These are phyloP conservation scores for Thamnophis elegans DNA, from an alignment of 2,797 vertebrate species.

Conservation along the genomic window DNA sequence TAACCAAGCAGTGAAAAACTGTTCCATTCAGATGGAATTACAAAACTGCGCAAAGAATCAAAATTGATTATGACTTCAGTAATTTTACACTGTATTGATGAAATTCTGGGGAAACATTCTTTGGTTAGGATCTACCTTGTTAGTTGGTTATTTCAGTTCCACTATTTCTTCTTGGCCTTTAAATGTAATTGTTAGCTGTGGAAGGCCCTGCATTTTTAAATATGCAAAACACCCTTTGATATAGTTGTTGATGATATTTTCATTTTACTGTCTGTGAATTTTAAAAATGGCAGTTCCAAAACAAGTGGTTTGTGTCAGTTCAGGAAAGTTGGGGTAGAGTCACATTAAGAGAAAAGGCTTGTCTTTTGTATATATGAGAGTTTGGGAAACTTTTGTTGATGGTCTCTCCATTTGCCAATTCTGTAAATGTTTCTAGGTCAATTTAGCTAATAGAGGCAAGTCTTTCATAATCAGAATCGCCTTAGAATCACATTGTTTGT, in stretches of 20 bases:
- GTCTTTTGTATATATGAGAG: neutral
- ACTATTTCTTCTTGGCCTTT: neutral
- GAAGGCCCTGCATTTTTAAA: neutral
- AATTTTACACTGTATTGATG: neutral
- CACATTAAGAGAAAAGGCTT: neutral
- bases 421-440: neutral
- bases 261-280: neutral
- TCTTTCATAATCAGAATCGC: neutral
- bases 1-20: neutral
- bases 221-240: slow-evolving; percentile 2
- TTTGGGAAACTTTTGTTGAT: neutral
- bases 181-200: neutral
- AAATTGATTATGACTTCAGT: neutral
- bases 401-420: neutral
- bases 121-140: neutral
- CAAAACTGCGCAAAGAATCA: neutral
- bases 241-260: neutral
- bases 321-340: neutral
- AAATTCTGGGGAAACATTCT: neutral
- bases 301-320: neutral
- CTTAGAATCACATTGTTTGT: neutral
- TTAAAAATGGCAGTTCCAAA: neutral
- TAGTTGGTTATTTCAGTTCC: neutral
- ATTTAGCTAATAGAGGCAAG: neutral
- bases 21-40: neutral